Percentiles rank a stretch among this genome's conserved stretches.
Evolutionary conservation across 2,797 vertebrate species (phyloP).

Genomic region (Malurus splendens): DNA sequence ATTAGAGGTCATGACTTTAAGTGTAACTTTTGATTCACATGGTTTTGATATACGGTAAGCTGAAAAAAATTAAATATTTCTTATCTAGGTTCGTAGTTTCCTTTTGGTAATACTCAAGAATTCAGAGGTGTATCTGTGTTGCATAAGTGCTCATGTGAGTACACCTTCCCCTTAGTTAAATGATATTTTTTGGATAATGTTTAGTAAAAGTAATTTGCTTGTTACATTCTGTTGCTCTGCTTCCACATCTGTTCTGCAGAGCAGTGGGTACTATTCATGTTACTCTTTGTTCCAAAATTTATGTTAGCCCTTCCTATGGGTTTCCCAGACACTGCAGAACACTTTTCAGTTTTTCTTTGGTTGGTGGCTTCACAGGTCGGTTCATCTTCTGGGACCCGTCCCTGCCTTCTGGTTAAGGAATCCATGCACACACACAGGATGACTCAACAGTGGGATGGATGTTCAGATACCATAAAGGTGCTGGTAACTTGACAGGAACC

Average conservation of each 20-base stretch:
- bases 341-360: conserved; percentile 22
- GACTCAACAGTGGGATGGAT: conserved; percentile 56
- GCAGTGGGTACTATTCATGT: background rate
- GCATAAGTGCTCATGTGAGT: background rate
- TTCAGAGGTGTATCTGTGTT: background rate
- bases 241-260: background rate
- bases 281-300: background rate
- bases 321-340: background rate
- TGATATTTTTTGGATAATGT: background rate
- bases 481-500: conserved; percentile 59
- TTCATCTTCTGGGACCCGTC: conserved; percentile 45
- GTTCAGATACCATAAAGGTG: conserved; percentile 43
- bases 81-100: background rate
- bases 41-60: background rate
- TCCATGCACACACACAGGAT: conserved; percentile 39
- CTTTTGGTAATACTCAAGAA: background rate
- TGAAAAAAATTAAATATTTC: background rate
- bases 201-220: background rate
- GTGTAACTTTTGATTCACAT: background rate
- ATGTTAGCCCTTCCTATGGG: background rate
- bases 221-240: background rate
- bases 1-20: background rate
- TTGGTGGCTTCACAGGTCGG: conserved; percentile 40
- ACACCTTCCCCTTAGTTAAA: background rate
- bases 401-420: conserved; percentile 63